Conservation (phyloP, 2,113 vertebrate genomes). For the Coptodon bakossiorum region DNA sequence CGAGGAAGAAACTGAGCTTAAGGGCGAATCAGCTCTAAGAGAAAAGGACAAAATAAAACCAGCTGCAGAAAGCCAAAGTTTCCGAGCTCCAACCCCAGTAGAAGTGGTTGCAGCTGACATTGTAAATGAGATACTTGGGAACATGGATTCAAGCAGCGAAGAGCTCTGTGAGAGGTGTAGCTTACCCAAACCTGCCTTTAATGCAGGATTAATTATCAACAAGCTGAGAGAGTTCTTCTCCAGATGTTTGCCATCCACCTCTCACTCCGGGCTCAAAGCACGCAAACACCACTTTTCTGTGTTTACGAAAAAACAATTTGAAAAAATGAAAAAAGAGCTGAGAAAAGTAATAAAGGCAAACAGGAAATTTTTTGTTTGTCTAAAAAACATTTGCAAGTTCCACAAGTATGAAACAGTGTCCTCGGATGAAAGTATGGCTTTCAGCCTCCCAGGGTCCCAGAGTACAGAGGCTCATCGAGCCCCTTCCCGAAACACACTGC, state of each 20-base stretch:
- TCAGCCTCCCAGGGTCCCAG: not conserved
- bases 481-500: no score
- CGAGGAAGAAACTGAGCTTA: no score
- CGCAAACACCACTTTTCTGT: not conserved
- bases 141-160: not conserved
- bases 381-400: not conserved
- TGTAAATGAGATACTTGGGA: fast-evolving
- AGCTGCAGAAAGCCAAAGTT: no score
- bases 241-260: not conserved
- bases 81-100: no score
- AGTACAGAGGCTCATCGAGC: no score
- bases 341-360: not conserved
- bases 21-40: no score
- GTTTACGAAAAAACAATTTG: not conserved
- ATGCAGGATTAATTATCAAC: not conserved
- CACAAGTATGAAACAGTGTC: not conserved
- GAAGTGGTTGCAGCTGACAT: no score
- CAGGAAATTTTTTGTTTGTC: not conserved
- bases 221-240: not conserved
- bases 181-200: not conserved
- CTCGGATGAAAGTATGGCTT: not conserved
- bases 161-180: not conserved
- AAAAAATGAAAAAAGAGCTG: not conserved
- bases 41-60: no score
- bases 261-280: not conserved